Evolutionary conservation across 2,888 invertebrate species (phyloP).

Genomic region (Patella ulyssiponensis): DNA sequence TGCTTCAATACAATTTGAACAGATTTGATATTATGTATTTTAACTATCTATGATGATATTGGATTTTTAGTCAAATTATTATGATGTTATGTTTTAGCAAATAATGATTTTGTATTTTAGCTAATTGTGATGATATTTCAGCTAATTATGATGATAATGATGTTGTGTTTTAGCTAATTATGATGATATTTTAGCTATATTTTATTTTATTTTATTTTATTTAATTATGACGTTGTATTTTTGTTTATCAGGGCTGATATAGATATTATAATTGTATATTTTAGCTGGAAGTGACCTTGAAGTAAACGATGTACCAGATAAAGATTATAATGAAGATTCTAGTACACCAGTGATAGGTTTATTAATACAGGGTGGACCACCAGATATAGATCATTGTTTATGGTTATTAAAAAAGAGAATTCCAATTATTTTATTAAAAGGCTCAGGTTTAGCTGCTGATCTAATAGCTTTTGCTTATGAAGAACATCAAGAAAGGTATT

Average conservation of each 20-base stretch:
- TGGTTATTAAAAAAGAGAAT: constrained; percentile 68
- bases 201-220: no score
- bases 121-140: no score
- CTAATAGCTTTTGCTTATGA: constrained; percentile 69
- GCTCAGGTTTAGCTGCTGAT: constrained; percentile 70
- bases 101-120: no score
- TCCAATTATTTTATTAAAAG: constrained; percentile 70
- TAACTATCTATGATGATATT: no score
- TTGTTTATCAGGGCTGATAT: background rate
- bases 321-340: background rate
- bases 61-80: no score
- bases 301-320: background rate
- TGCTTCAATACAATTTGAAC: no score
- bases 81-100: no score
- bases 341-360: constrained; percentile 70
- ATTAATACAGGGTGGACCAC: constrained; percentile 70
- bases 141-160: no score
- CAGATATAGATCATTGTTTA: constrained; percentile 66
- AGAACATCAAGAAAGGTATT: constrained; percentile 66
- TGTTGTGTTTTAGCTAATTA: no score
- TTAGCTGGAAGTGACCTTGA: constrained; percentile 19
- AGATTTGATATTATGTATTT: no score
- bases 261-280: background rate
- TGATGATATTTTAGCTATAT: no score
- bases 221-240: constrained; percentile 4